Percentiles rank a stretch among this genome's conserved stretches.
phyloP scores from a whole-genome alignment of 2,888 invertebrate genomes.

The Anodontia alba region DNA sequence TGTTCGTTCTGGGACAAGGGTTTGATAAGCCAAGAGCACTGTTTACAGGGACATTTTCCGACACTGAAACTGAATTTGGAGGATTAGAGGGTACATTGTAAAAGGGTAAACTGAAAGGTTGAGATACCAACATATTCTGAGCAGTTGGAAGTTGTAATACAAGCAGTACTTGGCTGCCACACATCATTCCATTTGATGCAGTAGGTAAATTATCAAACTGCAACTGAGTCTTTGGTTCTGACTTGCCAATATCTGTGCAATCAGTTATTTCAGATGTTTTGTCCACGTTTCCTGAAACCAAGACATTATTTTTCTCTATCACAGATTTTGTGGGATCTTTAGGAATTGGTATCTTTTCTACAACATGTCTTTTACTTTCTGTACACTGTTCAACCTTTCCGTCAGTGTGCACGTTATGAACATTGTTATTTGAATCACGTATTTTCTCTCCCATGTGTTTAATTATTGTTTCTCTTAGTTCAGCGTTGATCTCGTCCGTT shows the following conservation, averaged over 20 bases:
- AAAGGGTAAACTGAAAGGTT: neutral
- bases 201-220: neutral
- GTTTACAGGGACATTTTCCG: neutral
- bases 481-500: slow-evolving; percentile 16
- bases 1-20: neutral
- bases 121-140: neutral
- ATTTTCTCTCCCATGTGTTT: slow-evolving; percentile 42
- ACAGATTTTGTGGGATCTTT: neutral
- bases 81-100: neutral
- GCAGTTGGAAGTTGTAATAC: neutral
- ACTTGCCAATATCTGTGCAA: neutral
- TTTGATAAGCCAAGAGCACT: no score
- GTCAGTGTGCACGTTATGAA: neutral
- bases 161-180: neutral
- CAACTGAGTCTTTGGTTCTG: neutral
- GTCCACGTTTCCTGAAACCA: neutral
- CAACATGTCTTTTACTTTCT: neutral
- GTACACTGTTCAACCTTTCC: neutral
- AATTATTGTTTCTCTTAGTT: slow-evolving; percentile 34
- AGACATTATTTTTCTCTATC: neutral
- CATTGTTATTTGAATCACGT: slow-evolving; percentile 5
- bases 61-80: neutral
- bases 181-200: neutral
- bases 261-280: neutral
- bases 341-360: neutral